A percentile compares a stretch with the other conserved stretches of the same genome.
Conservation (phyloP, 1,140 invertebrate species). For the Homalodisca vitripennis region DNA sequence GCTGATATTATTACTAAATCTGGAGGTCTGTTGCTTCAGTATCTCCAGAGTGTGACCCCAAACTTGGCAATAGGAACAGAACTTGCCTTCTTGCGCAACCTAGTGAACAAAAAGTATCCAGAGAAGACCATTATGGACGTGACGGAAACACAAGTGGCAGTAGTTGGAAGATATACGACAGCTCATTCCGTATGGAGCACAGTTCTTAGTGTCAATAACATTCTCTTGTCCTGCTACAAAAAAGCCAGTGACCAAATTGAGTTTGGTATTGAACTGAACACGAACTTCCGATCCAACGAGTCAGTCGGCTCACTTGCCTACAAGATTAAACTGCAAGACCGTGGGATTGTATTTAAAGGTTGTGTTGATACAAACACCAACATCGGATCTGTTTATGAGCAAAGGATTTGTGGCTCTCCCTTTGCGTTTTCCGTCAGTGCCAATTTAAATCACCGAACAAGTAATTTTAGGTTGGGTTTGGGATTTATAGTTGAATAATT, state of each 20-base stretch:
- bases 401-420: slow-evolving; percentile 8
- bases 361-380: slow-evolving; percentile 13
- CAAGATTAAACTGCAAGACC: neutral
- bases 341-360: slow-evolving; percentile 1
- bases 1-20: neutral
- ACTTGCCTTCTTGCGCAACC: neutral
- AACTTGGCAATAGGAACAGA: neutral
- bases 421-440: neutral
- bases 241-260: slow-evolving; percentile 14
- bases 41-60: neutral
- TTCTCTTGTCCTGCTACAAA: neutral
- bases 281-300: neutral
- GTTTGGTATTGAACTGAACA: slow-evolving; percentile 4
- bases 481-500: slow-evolving; percentile 5
- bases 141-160: neutral
- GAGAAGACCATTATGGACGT: neutral
- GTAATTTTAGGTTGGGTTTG: slow-evolving; percentile 12
- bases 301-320: neutral
- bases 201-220: neutral
- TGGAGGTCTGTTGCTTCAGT: neutral
- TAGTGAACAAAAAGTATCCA: neutral
- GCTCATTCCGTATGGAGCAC: neutral
- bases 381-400: slow-evolving; percentile 7
- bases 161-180: neutral
- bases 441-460: slow-evolving; percentile 1